phyloP scores from a whole-genome alignment of 2,797 vertebrate genomes.

The Sylvilagus floridanus region DNA sequence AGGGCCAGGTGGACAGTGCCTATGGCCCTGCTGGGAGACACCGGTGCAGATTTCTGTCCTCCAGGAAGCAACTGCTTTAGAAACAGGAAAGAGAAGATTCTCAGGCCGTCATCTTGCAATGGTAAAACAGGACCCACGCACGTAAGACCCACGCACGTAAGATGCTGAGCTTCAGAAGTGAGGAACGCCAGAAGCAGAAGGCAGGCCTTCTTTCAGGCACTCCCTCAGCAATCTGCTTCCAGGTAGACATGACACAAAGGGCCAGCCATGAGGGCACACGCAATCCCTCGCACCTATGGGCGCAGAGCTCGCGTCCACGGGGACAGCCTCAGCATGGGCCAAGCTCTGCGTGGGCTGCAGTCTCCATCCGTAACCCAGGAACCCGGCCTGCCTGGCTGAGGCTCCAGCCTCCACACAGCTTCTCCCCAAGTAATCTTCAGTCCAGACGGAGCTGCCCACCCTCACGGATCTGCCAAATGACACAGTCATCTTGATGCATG shows the following conservation, averaged over 20 bases:
- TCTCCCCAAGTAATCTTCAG: slow-evolving; percentile 39
- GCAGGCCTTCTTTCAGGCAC: neutral
- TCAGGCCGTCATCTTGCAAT: slow-evolving; percentile 5
- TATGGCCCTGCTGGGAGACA: slow-evolving; percentile 12
- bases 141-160: slow-evolving; percentile 81
- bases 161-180: slow-evolving; percentile 65
- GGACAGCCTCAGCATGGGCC: neutral
- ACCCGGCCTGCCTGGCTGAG: neutral
- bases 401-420: neutral
- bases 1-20: neutral
- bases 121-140: slow-evolving; percentile 55
- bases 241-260: neutral
- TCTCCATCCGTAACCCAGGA: neutral
- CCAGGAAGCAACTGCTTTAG: slow-evolving; percentile 16
- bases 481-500: slow-evolving; percentile 40
- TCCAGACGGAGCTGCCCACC: slow-evolving; percentile 69
- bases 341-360: neutral
- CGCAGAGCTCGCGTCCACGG: neutral
- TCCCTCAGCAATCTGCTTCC: neutral
- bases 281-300: neutral
- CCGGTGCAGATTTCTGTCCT: slow-evolving; percentile 9
- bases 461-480: slow-evolving; percentile 67
- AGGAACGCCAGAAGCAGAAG: slow-evolving; percentile 77
- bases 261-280: neutral
- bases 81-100: slow-evolving; percentile 27